Conservation (phyloP, 2,113 vertebrate species). For the Lathamus discolor region DNA sequence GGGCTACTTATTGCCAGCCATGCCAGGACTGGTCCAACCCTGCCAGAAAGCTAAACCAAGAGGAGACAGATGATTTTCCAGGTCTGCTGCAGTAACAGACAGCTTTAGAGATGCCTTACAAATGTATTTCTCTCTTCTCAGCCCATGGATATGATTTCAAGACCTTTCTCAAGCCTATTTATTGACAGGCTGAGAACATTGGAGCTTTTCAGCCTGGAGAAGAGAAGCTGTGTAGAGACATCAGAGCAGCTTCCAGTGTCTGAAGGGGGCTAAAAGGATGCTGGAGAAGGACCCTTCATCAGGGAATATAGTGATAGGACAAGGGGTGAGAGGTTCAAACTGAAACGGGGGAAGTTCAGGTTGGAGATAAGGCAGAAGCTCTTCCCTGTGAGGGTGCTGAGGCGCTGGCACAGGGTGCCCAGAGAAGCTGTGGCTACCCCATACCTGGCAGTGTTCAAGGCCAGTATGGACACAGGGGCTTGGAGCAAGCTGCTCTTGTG, state of each 20-base stretch:
- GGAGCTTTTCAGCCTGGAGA: not conserved
- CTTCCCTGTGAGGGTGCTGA: not conserved
- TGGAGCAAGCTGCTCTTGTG: not conserved
- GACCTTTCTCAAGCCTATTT: not conserved
- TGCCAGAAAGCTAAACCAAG: not conserved
- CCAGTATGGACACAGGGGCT: not conserved
- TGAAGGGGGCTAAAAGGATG: not conserved
- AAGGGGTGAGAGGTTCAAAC: too few species aligned
- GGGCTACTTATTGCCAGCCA: not conserved
- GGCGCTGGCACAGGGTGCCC: too few species aligned
- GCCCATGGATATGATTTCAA: not conserved
- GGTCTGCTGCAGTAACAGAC: not conserved
- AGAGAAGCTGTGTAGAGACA: not conserved
- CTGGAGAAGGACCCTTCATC: not conserved
- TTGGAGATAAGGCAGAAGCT: not conserved
- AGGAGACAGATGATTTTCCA: not conserved
- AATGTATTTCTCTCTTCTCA: not conserved
- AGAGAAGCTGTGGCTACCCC: too few species aligned
- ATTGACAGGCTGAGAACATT: not conserved
- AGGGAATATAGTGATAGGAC: too few species aligned
- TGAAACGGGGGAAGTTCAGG: too few species aligned
- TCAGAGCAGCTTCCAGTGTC: not conserved
- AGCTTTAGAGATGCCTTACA: not conserved
- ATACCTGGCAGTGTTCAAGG: not conserved
- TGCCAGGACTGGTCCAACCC: not conserved